Evolutionary conservation across 92 coral and sea anemone species (phyloP).

Genomic region (Porites rus): DNA sequence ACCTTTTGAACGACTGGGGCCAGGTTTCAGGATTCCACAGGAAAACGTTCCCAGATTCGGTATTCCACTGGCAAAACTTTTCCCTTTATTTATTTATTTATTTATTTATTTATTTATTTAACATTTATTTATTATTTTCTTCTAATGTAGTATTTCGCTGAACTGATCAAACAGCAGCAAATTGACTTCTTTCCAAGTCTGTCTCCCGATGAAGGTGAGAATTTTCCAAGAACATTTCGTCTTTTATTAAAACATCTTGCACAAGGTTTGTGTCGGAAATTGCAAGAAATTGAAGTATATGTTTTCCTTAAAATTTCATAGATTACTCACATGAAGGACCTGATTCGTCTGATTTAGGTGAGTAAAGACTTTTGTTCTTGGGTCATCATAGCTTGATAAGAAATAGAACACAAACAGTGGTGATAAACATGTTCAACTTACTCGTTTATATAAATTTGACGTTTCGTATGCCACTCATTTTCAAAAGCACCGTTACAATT

Average conservation of each 20-base stretch:
- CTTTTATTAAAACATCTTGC: neutral
- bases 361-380: neutral
- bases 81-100: neutral
- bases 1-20: no score
- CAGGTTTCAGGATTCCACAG: no score
- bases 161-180: constrained; percentile 81
- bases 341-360: constrained; percentile 24
- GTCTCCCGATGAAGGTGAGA: constrained; percentile 69
- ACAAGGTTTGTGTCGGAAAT: neutral
- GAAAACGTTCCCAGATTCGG: no score
- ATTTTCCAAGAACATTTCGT: neutral
- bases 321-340: constrained; percentile 29
- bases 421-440: no score
- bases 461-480: no score
- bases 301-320: neutral
- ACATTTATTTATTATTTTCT: neutral
- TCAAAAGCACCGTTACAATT: no score
- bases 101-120: neutral
- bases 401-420: no score
- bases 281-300: neutral
- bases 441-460: no score
- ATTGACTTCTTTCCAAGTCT: constrained; percentile 56
- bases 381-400: no score
- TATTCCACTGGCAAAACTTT: no score
- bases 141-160: constrained; percentile 63